Evolutionary conservation across 2,797 vertebrate genomes (phyloP), one percentile per base, ranked within the genome.

Genomic region (Threskiornis aethiopicus): DNA sequence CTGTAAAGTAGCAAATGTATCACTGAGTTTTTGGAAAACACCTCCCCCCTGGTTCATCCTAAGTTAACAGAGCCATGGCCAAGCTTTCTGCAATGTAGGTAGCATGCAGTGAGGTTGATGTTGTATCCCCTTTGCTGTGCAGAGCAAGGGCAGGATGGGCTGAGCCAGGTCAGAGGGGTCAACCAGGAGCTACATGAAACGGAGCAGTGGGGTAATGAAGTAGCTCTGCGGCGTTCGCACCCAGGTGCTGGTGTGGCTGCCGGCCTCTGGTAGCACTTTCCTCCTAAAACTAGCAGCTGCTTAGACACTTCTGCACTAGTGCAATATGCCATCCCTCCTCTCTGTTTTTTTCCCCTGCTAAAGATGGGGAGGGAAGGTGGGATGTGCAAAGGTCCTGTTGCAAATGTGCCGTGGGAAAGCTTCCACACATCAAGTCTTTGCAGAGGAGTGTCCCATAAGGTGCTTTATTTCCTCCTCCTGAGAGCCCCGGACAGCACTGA

Each of bases 201-300:
- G 7, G 42, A 64, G 57, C 2, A 4, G 35, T 86, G 37, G 37
- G 35, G 5, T 59, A 20, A 37, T 17, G 44, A 52, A 55, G 49
- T 35, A 81, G 66, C 37, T 59, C 57, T 52, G 66, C 1, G 2
- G 6, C 2, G 0, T 49, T 89, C 10, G 16, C 44, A 47, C 21
- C 47, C 3, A 0, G 41, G 11, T 46, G 5, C 39, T 1, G 1
- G 39, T 9, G 3, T 25, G 46, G 47, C 37, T 46, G 19, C 49
- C 0, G 0, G 15, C 57, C 44, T 83, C 75, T 54, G 67, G 9
- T 9, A 35, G 46, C 61, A 9, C 75, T 75, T 67, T 16, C 13
- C 51, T 71, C 42, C 69, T 69, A 49, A 70, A 73, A 90, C 46
- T 21, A 89, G 90, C 80, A 80, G 86, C 78, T 89, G 29, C 66